Conservation (phyloP, 1,140 invertebrate species). For the Cydia fagiglandana region DNA sequence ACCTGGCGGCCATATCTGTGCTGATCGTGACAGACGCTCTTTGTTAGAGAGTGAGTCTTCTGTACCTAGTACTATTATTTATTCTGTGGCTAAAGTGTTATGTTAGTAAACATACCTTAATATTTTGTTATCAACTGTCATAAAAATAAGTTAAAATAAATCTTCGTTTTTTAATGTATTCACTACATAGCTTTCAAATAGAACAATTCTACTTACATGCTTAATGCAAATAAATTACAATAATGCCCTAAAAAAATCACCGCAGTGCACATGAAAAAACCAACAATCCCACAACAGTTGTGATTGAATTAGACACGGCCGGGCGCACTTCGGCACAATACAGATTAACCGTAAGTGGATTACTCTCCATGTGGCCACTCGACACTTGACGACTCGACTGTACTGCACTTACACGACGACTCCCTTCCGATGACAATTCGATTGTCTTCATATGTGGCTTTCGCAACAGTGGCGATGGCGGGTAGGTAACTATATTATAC, state of each 20-base stretch:
- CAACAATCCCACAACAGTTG: conserved; percentile 38
- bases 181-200: neutral
- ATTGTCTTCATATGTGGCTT: neutral
- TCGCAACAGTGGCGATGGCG: no score
- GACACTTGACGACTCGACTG: conserved; percentile 14
- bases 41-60: no score
- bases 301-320: conserved; percentile 46
- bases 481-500: no score
- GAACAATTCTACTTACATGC: neutral
- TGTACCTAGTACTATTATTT: no score
- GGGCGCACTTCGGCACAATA: conserved; percentile 40
- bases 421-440: neutral
- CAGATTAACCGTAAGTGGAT: conserved; percentile 40
- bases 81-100: no score
- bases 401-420: neutral
- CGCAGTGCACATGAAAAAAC: conserved; percentile 13
- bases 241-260: conserved; percentile 12
- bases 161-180: no score
- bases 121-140: no score
- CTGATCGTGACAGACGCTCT: no score
- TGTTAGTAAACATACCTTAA: no score
- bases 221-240: conserved; percentile 4
- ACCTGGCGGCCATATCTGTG: no score
- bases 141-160: no score
- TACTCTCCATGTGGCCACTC: conserved; percentile 40